Evolutionary conservation across 53 echinoderm and acorn worm genomes (phyloP).

Genomic region (Apostichopus leukothele): DNA sequence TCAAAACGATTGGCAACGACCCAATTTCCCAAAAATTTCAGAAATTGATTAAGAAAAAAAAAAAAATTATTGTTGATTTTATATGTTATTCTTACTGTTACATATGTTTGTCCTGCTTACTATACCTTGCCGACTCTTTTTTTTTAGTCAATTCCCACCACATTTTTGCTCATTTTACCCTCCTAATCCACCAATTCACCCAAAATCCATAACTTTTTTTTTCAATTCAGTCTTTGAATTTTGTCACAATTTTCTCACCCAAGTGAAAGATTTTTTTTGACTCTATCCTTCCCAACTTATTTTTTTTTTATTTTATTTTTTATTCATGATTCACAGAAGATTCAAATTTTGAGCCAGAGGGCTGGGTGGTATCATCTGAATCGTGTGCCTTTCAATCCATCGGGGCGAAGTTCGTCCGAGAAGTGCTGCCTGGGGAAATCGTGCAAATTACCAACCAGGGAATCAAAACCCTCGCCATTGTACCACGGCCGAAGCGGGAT

Average conservation of each 20-base stretch:
- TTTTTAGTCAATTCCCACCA: too few species aligned
- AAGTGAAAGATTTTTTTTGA: background rate
- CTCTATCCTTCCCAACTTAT: background rate
- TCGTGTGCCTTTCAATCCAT: conserved; percentile 95
- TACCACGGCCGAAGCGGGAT: conserved; percentile 67
- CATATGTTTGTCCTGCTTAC: too few species aligned
- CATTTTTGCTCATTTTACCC: too few species aligned
- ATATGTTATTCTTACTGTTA: too few species aligned
- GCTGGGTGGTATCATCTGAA: conserved; percentile 96
- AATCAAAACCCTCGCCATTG: conserved; percentile 76
- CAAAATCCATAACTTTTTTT: background rate
- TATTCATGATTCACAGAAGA: background rate
- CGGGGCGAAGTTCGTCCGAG: conserved; percentile 83
- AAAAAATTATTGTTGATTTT: too few species aligned
- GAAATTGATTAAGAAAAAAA: too few species aligned
- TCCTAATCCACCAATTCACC: too few species aligned
- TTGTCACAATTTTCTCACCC: background rate
- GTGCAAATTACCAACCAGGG: conserved; percentile 82
- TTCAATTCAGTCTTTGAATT: background rate
- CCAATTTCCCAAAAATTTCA: too few species aligned
- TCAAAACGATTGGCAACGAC: too few species aligned
- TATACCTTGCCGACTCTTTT: too few species aligned
- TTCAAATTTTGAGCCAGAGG: conserved; percentile 36
- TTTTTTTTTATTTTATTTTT: background rate
- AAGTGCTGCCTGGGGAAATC: conserved; percentile 92